phyloP scores from a whole-genome alignment of 2,113 vertebrate species.

The Callorhinus ursinus region DNA sequence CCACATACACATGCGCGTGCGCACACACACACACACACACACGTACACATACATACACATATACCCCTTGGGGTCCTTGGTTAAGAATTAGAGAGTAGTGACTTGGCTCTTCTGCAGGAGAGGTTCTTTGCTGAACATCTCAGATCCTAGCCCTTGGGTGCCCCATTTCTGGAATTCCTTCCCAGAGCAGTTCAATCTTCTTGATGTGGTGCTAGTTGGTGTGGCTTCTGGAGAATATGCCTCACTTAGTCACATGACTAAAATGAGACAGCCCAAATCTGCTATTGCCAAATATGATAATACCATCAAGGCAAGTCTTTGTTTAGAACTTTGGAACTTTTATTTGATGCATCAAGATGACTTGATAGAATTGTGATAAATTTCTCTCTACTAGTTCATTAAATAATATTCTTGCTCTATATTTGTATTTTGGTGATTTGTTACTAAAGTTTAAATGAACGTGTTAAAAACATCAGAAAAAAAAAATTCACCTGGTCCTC shows the following conservation, averaged over 20 bases:
- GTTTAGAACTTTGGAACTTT: neutral
- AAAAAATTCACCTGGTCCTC: neutral
- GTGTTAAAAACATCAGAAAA: neutral
- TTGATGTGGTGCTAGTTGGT: neutral
- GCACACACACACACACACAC: neutral
- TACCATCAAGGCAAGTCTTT: neutral
- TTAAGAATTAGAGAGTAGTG: neutral
- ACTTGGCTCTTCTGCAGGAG: neutral
- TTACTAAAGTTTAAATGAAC: neutral
- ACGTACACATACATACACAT: neutral
- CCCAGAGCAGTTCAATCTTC: neutral
- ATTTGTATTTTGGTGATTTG: neutral
- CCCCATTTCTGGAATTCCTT: neutral
- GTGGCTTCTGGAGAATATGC: neutral
- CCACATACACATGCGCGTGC: neutral
- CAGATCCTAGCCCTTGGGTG: neutral
- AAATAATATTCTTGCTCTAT: neutral
- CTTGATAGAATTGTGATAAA: neutral
- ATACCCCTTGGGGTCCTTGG: rapidly evolving
- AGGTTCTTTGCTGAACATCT: neutral
- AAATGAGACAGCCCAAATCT: neutral
- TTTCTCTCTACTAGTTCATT: neutral
- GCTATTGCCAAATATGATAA: neutral
- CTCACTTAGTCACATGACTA: neutral
- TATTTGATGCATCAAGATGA: neutral